Evolutionary conservation across 2,888 invertebrate genomes (phyloP), one percentile per base, ranked within the genome.

Genomic region (Panorpa germanica): DNA sequence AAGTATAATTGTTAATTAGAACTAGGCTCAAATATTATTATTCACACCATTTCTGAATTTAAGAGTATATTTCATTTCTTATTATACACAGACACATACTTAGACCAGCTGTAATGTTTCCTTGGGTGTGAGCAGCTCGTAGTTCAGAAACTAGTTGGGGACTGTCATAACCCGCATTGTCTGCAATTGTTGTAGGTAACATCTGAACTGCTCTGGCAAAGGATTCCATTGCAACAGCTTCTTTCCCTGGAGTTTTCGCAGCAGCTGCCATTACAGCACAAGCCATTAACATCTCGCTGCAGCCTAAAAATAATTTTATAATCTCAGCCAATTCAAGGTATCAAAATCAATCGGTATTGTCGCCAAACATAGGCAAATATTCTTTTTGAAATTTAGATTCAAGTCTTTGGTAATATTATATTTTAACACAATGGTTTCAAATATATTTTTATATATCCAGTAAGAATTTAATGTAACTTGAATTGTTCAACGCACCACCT

Each of bases 91-190:
- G 18, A n/a, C 17, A 24, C 17, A 12, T 46, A 81, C 81, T 69
- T 9, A 91, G 62, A 29, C 91, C 91, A 56, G 65, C 65, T 3
- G 77, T 74, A 39, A 50, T 53, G 35, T 78, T 69, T 29, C 83
- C 85, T 42, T 75, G 70, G 21, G 81, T 77, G 53, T 99, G 96
- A 6, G 72, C 69, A 7, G 98, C 95, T 38, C 91, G 62, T 35
- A 99, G 63, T 42, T 88, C 72, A n/a, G 90, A 77, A 32, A 98
- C 64, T 37, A 95, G 64, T 44, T 95, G 88, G 1, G 95, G 85
- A 25, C 93, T 91, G 61, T 99, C 98, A 51, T 83, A 93, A 34
- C 98, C 98, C 34, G 88, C 98, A 58, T 99, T 99, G 55, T 99
- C 98, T 20, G 95, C 91, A 38, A 99, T 95, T 32, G 85, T 83